Percentiles rank a stretch among this genome's conserved stretches.
Conservation (phyloP, 2,797 vertebrate species). For the Mastacembelus armatus region DNA sequence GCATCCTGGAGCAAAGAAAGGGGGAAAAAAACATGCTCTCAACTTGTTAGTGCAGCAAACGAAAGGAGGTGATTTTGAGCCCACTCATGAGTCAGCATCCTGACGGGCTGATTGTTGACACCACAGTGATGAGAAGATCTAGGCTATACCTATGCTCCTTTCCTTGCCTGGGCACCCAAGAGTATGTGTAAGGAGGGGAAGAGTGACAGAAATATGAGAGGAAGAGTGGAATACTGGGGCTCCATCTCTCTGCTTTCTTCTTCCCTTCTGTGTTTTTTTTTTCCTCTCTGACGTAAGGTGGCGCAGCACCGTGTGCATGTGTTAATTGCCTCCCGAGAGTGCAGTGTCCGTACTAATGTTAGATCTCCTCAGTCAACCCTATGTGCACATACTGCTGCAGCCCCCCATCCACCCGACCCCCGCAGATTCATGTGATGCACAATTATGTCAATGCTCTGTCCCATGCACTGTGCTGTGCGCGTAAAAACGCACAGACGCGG, state of each 20-base stretch:
- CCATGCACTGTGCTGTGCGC: constrained; percentile 37
- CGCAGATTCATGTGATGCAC: constrained; percentile 68
- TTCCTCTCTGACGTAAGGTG: constrained; percentile 66
- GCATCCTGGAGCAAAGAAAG: constrained; percentile 26
- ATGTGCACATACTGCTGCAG: constrained; percentile 72
- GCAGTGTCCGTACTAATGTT: constrained; percentile 78
- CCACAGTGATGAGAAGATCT: constrained; percentile 17
- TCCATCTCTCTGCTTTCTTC: constrained; percentile 31
- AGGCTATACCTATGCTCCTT: background rate
- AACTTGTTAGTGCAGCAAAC: constrained; percentile 20
- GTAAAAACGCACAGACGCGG: constrained; percentile 23
- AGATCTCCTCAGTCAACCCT: constrained; percentile 77
- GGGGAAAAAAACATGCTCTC: constrained; percentile 18
- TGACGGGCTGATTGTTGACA: constrained; percentile 33
- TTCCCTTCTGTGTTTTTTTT: no score
- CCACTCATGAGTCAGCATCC: constrained; percentile 52
- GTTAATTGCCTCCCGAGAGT: constrained; percentile 80
- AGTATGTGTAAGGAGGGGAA: constrained; percentile 3
- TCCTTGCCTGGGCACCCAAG: background rate
- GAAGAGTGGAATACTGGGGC: constrained; percentile 27
- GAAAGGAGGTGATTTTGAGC: constrained; percentile 49
- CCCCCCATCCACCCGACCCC: constrained; percentile 66
- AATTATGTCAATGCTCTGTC: constrained; percentile 64
- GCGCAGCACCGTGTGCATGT: constrained; percentile 54
- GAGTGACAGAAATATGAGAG: background rate